phyloP scores from a whole-genome alignment of 1,140 invertebrate genomes.

The Frieseomelitta varia region DNA sequence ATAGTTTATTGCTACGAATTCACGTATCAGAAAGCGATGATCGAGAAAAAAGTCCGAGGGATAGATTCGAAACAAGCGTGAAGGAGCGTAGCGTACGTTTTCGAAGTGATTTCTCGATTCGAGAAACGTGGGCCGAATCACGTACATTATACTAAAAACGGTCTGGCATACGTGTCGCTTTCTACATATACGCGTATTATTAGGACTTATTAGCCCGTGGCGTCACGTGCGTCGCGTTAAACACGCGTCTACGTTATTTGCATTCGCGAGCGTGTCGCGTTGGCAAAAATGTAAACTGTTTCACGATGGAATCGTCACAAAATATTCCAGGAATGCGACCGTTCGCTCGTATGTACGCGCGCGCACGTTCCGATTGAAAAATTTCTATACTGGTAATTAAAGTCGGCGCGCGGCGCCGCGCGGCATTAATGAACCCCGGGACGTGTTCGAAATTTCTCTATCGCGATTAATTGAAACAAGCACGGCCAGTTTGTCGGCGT shows the following conservation, averaged over 20 bases:
- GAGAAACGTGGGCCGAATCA: conserved; percentile 6
- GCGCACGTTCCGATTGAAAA: conserved; percentile 15
- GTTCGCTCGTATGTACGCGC: background rate
- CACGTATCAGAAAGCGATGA: too few species aligned
- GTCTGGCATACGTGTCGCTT: conserved; percentile 29
- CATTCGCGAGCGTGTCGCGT: background rate
- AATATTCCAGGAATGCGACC: conserved; percentile 26
- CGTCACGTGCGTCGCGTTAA: conserved; percentile 30
- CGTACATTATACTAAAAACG: conserved; percentile 25
- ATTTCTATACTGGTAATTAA: conserved; percentile 39
- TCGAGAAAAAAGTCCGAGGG: background rate
- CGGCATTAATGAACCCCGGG: background rate
- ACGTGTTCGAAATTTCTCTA: conserved; percentile 18
- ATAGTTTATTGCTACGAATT: too few species aligned
- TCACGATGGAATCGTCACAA: background rate
- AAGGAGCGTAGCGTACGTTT: background rate
- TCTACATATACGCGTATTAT: conserved; percentile 36
- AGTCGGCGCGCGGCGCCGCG: background rate
- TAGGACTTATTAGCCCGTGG: conserved; percentile 34
- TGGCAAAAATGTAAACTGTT: background rate
- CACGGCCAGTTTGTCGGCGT: background rate
- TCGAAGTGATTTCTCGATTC: background rate
- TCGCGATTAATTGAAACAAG: background rate
- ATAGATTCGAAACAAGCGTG: background rate
- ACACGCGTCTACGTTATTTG: conserved; percentile 13